A percentile compares a stretch with the other conserved stretches of the same genome.
phyloP scores from a whole-genome alignment of 2,888 invertebrate genomes.

The Timema podura region DNA sequence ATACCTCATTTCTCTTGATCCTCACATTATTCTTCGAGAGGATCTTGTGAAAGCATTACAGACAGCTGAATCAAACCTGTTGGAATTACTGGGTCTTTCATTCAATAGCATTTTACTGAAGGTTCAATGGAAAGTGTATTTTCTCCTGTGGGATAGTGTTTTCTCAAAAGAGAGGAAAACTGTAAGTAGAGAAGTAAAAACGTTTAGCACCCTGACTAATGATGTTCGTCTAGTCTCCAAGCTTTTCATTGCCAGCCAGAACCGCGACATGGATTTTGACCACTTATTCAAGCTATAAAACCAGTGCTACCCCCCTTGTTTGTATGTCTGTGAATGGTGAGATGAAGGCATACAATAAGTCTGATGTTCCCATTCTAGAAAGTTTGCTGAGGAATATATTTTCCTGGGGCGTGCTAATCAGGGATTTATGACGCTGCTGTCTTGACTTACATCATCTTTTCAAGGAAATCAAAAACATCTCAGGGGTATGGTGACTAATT shows the following conservation, averaged over 20 bases:
- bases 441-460: not conserved
- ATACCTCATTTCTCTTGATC: not conserved
- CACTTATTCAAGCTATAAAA: not conserved
- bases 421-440: not conserved
- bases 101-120: not conserved
- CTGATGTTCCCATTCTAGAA: not conserved
- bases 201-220: not conserved
- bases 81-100: not conserved
- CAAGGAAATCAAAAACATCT: no score
- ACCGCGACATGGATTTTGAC: not conserved
- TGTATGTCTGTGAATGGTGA: not conserved
- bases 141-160: not conserved
- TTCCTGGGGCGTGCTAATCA: not conserved
- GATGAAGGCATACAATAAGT: not conserved
- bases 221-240: not conserved
- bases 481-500: not conserved
- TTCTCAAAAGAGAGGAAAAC: not conserved
- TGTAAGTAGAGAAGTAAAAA: not conserved
- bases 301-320: no score
- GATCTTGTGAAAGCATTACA: not conserved
- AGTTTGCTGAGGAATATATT: not conserved
- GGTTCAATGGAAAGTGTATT: not conserved
- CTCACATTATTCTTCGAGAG: not conserved
- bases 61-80: conserved; percentile 3
- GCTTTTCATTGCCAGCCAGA: not conserved